Evolutionary conservation across 1,140 invertebrate species (phyloP).

Genomic region (Rhagoletis pomonella): DNA sequence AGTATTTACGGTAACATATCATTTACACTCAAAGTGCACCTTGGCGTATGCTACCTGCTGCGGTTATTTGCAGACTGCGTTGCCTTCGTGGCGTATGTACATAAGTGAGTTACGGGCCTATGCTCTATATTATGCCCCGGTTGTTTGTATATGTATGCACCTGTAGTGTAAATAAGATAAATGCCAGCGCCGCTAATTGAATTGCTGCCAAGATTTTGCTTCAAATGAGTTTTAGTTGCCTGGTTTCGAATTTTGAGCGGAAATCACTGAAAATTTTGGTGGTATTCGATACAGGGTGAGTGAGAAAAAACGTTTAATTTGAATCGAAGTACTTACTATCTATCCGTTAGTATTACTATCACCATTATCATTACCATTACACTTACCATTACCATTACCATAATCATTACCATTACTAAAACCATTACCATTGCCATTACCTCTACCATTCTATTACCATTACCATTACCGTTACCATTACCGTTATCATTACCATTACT

Average conservation of each 20-base stretch:
- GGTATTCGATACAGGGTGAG: neutral
- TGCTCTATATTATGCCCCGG: neutral
- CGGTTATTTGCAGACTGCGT: neutral
- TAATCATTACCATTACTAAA: no score
- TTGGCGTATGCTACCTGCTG: constrained; percentile 30
- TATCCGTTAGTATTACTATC: no score
- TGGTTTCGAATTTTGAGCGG: neutral
- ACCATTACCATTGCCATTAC: no score
- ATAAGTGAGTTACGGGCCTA: neutral
- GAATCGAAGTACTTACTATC: no score
- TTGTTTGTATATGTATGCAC: neutral
- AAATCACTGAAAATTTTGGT: neutral
- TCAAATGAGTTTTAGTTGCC: constrained; percentile 17
- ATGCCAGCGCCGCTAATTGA: constrained; percentile 48
- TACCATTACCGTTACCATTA: no score
- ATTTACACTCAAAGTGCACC: constrained; percentile 21
- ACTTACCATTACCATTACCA: no score
- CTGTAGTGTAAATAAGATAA: constrained; percentile 25
- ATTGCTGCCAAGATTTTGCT: constrained; percentile 48
- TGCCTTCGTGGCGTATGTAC: neutral
- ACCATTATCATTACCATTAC: no score
- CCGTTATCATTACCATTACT: no score
- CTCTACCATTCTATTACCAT: no score
- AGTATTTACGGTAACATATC: neutral
- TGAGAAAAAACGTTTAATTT: no score